phyloP scores from a whole-genome alignment of 2,113 vertebrate species.

The Nanorana parkeri region DNA sequence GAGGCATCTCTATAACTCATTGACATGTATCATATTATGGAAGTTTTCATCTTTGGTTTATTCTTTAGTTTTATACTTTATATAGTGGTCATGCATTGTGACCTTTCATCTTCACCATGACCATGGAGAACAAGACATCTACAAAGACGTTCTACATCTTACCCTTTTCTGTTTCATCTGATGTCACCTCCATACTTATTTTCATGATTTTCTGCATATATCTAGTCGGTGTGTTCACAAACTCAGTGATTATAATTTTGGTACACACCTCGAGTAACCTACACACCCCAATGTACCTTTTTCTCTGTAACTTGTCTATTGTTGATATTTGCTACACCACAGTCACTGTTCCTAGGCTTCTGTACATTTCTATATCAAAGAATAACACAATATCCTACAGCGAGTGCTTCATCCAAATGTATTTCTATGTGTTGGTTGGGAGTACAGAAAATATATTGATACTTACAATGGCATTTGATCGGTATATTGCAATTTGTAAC shows the following conservation, averaged over 20 bases:
- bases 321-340: slow-evolving; percentile 58
- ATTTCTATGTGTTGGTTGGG: slow-evolving; percentile 17
- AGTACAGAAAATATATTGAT: slow-evolving; percentile 50
- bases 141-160: not conserved
- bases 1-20: no score
- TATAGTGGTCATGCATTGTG: no score
- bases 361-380: slow-evolving; percentile 3
- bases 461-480: slow-evolving; percentile 58
- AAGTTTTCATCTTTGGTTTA: no score
- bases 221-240: slow-evolving; percentile 8
- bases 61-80: no score
- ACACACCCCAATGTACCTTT: slow-evolving; percentile 60
- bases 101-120: not conserved
- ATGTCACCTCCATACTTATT: not conserved
- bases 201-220: slow-evolving; percentile 32
- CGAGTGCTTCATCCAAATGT: slow-evolving; percentile 54
- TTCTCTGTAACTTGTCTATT: slow-evolving; percentile 57
- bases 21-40: no score
- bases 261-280: slow-evolving; percentile 8
- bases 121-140: slow-evolving; percentile 10
- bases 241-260: slow-evolving; percentile 41
- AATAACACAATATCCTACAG: slow-evolving; percentile 41
- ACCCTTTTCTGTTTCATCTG: not conserved
- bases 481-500: slow-evolving; percentile 52
- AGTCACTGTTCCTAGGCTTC: slow-evolving; percentile 54